Base-by-base conservation (phyloP, 2,888 invertebrate species). In the Bugulina stolonifera region DNA sequence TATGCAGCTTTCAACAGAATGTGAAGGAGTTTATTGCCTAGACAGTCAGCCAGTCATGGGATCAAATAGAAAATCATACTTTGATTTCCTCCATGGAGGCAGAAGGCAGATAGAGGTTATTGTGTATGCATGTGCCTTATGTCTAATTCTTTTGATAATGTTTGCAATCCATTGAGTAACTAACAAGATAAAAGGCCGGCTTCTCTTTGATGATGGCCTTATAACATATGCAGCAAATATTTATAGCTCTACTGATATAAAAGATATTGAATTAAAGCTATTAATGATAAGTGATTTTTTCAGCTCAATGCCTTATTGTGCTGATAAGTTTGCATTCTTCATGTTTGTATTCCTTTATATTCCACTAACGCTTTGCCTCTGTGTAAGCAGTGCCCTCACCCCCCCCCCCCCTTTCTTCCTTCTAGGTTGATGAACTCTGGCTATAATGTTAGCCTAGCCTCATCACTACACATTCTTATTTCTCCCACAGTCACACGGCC, bases 161-260 rank as follows among this genome's bases (percentile, higher is more conserved):
- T 64, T 64, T 64, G 64, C 22, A 29, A 14, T 27, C 27, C 27
- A 64, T 64, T 64, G 64, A 64, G 27, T 32, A 64, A 64, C 29
- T 64, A 14, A 32, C 27, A 27, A 64, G 64, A 64, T 64, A 27
- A 64, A 64, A 64, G 64, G 34, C 3, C 29, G 32, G 29, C 27
- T 10, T 34, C 10, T 64, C 25, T 64, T 64, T 64, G 64, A 64
- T 64, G 64, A 27, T 64, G 43, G 18, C 43, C 5, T 5, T 10
- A 43, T 43, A 43, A 18, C 43, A 10, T 43, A 18, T 43, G 5
- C 43, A 43, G 43, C 43, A 43, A 43, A 43, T 43, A 43, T 43
- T 43, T 43, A 43, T 18, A 43, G 43, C 43, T 43, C 18, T 5
- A 18, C 43, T 43, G 10, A 43, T 43, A 18, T 43, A 18, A 10